Evolutionary conservation across 1,140 invertebrate genomes (phyloP), one percentile per base, ranked within the genome.

Genomic region (Calosoma granatense): DNA sequence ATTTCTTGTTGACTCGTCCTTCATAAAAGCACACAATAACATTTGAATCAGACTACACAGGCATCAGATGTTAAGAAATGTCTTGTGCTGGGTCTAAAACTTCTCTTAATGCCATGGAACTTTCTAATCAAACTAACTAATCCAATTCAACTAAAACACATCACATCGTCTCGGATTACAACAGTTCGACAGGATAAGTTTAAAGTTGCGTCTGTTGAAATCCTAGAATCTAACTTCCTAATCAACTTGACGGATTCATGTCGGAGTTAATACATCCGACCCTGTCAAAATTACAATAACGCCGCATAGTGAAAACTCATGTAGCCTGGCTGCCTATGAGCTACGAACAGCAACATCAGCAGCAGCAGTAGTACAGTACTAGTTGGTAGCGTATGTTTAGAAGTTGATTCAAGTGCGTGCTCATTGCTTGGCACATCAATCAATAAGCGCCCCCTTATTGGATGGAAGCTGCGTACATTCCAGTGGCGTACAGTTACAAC

Each of bases 261-360:
- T n/a, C n/a, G 26, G 26, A 36, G 26, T 36, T 36, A 36, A 36
- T 36, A 36, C 17, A 47, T 47, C 15, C 6, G 15, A 47, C 17
- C 6, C 41, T 47, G 41, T 47, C 41, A 47, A 47, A 47, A 47
- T 47, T 47, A 47, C 41, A 47, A 47, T 47, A 47, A 47, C 41
- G 41, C 17, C 41, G 6, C 15, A 47, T 47, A 47, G 41, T 47
- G 41, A 47, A 47, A 47, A 47, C 41, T 47, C 41, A 17, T 47
- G 41, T 47, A 47, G 15, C n/a, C n/a, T 47, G 15, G 4, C 9
- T 11, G 41, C 17, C 3, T 47, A 11, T 47, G 41, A 9, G 6
- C 17, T n/a, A n/a, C n/a, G n/a, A n/a, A n/a, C n/a, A n/a, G n/a
- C n/a, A n/a, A n/a, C n/a, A n/a, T n/a, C n/a, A n/a, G n/a, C n/a